Evolutionary conservation across 2,888 invertebrate genomes (phyloP), one percentile per base, ranked within the genome.

Genomic region (Crossocerus cetratus): DNA sequence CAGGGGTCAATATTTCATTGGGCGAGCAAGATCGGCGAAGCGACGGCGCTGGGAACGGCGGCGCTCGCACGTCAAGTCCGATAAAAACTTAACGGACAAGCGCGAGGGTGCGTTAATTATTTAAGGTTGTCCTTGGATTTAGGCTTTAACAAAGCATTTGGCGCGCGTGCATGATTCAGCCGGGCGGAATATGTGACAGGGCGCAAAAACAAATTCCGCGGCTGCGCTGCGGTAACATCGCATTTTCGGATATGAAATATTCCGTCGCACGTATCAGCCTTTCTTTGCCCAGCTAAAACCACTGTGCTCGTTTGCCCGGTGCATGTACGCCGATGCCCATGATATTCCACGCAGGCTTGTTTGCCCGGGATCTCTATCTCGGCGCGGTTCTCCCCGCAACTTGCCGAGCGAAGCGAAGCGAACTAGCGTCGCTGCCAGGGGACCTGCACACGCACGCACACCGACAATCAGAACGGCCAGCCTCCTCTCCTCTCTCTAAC

Each of bases 81-180:
- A 72, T 77, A 73, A 77, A 80, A 68, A 77, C 71, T 80, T 74
- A 63, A 75, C 69, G 56, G 61, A 54, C 68, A 21, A 16, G 16
- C 45, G 16, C 45, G 54, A 61, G 32, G 21, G 22, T 43, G 55
- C 59, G 74, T 79, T 79, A 80, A 80, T 79, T 79, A 80, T 79
- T 80, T 72, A 77, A 74, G 74, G 72, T 59, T 54, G 54, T 69
- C 32, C 11, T 32, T 69, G 81, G 65, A 56, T 67, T 45, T 43
- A 11, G 49, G 23, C 63, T 61, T 76, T 77, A 77, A 74, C 69
- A 72, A 72, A 72, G 65, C 65, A 69, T 68, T 67, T 62, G 66
- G 65, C 66, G 23, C 66, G 23, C 5, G 45, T 18, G 20, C 71
- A 49, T 66, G 76, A 69, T 77, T 45, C 23, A 57, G 43, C n/a